Evolutionary conservation across 2,797 vertebrate species (phyloP).

Genomic region (Simalia tracyae): DNA sequence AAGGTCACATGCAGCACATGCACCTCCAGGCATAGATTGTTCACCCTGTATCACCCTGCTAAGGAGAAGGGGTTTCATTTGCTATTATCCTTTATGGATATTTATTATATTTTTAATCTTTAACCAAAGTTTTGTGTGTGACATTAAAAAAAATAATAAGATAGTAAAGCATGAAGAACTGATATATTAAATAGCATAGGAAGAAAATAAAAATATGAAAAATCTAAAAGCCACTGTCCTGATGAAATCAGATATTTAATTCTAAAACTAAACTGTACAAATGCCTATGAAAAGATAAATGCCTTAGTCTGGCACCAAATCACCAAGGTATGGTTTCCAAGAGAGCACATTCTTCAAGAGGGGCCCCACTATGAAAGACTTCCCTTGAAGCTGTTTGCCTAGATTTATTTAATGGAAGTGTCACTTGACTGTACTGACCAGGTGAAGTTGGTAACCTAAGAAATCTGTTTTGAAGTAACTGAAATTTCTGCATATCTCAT

Average conservation of each 20-base stretch:
- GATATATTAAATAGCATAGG: no score
- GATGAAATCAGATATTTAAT: background rate
- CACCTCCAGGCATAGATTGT: background rate
- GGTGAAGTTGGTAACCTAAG: background rate
- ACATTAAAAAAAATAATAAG: background rate
- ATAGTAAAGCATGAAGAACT: no score
- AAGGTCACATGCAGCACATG: background rate
- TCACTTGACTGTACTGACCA: background rate
- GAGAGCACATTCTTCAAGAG: background rate
- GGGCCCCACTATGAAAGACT: background rate
- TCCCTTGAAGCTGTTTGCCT: background rate
- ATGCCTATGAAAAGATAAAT: background rate
- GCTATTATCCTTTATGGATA: background rate
- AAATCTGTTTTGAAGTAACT: background rate
- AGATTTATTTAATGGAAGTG: background rate
- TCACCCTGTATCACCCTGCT: background rate
- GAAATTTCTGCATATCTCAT: background rate
- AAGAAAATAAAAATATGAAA: background rate
- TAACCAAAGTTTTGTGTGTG: background rate
- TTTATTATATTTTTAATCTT: background rate
- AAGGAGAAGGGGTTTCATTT: background rate
- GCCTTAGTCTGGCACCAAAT: background rate
- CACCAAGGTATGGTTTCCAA: background rate
- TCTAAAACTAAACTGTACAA: background rate
- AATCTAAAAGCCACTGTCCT: background rate